Base-by-base conservation (phyloP, 2,888 invertebrate genomes). In the Chloroclystis v-ata region DNA sequence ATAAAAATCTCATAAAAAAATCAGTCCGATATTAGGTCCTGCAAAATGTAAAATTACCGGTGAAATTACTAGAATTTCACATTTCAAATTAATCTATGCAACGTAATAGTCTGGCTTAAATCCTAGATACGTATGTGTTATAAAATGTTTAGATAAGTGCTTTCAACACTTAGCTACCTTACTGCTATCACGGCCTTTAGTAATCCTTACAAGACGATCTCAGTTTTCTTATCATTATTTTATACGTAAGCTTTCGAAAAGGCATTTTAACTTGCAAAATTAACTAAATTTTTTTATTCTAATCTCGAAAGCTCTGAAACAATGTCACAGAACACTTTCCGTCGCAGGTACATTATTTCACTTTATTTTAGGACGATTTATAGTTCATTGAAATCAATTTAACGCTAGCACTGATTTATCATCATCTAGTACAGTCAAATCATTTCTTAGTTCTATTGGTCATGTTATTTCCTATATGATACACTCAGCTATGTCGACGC, bases 111-210 rank as follows among this genome's bases (percentile, higher is more conserved):
- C 37, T 71, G 57, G 63, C 69, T 61, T 65, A 71, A 66, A 68
- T 60, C 47, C 61, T 69, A 69, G 63, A 69, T 64, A 67, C 63
- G 67, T 69, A 68, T 67, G 71, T 68, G 67, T 63, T 67, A 67
- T 69, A 73, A 73, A 73, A 73, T 70, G 60, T 69, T 61, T 59
- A 69, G 62, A 65, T 69, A 69, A 68, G 78, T 78, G 76, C 75
- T 71, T 67, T 61, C 63, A 76, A 78, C 77, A 76, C 73, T 69
- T 67, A 68, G 50, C 61, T 72, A 75, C 54, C 78, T 80, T 82
- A 81, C 24, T 59, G 53, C 77, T 83, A 83, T 82, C 83, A 82
- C 82, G 82, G 82, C 82, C 83, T 70, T 76, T 65, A 72, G 74
- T 71, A 70, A 65, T 72, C 69, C 72, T 50, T 72, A 66, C 63